A percentile compares a stretch with the other conserved stretches of the same genome.
Evolutionary conservation across 92 coral and sea anemone genomes (phyloP).

Genomic region (Parazoanthus darwini): DNA sequence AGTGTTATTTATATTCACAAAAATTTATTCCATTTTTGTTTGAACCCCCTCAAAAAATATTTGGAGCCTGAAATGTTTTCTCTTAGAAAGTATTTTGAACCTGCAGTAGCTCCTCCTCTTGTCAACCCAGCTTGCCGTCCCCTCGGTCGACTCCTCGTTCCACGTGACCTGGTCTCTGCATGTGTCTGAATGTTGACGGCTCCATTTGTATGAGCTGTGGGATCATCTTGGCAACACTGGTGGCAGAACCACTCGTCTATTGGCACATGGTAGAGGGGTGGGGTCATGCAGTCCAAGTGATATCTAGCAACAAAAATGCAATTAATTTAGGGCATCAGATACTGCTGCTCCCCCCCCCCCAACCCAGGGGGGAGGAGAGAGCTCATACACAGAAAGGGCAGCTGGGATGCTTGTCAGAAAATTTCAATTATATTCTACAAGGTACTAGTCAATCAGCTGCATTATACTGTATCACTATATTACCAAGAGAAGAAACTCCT

Average conservation of each 20-base stretch:
- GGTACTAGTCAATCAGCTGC: too few relatives aligned
- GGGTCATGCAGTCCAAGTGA: constrained; percentile 89
- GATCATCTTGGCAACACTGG: constrained; percentile 48
- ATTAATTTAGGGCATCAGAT: neutral
- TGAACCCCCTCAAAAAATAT: constrained; percentile 38
- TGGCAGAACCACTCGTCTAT: constrained; percentile 92
- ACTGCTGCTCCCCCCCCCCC: too few relatives aligned
- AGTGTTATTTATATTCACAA: neutral
- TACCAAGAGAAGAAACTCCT: neutral
- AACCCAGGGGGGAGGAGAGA: too few relatives aligned
- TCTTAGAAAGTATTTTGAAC: constrained; percentile 38
- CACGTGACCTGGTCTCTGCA: constrained; percentile 22
- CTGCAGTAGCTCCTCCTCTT: constrained; percentile 10
- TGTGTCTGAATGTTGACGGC: neutral
- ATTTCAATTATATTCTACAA: too few relatives aligned
- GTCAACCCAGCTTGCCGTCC: constrained; percentile 10
- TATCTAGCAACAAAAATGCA: constrained; percentile 47
- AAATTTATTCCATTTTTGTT: constrained; percentile 24
- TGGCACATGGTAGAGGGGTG: constrained; percentile 83
- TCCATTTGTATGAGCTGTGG: constrained; percentile 15
- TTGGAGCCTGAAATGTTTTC: constrained; percentile 36
- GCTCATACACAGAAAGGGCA: too few relatives aligned
- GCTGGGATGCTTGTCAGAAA: too few relatives aligned
- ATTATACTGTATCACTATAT: too few relatives aligned
- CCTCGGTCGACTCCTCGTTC: constrained; percentile 19